These are phyloP conservation scores for Ictalurus furcatus DNA, from an alignment of 2,113 vertebrate genomes.

Conservation along the genomic window DNA sequence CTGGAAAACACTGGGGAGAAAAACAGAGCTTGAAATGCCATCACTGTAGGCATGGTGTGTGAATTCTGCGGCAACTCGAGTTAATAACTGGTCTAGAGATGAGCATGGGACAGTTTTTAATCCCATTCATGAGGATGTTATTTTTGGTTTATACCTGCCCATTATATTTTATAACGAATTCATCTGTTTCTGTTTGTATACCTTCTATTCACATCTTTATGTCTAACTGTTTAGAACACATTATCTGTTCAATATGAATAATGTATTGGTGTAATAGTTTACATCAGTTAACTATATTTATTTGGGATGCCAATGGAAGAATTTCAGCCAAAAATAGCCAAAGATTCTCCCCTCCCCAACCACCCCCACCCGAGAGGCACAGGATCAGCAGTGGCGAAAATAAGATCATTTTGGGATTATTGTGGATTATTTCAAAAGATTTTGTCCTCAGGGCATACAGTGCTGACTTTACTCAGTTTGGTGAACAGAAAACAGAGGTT, in stretches of 20 bases:
- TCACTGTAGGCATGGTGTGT: not conserved
- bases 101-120: not conserved
- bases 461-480: conserved; percentile 38
- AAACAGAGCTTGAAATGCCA: not conserved
- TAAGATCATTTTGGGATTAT: conserved; percentile 35
- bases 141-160: not conserved
- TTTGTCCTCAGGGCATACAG: conserved; percentile 20
- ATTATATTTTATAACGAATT: not conserved
- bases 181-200: not conserved
- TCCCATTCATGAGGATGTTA: not conserved
- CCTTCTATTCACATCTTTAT: not conserved
- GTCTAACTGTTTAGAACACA: not conserved
- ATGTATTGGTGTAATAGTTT: not conserved
- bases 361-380: not conserved
- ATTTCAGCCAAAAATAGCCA: not conserved
- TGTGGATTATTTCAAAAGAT: conserved; percentile 40
- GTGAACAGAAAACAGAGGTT: conserved; percentile 23
- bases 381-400: not conserved
- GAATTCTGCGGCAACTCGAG: not conserved
- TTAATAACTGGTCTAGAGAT: not conserved
- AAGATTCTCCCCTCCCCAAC: not conserved
- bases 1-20: not conserved
- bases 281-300: not conserved
- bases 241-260: not conserved
- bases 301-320: not conserved